Evolutionary conservation across 1,140 invertebrate species (phyloP).

Genomic region (Nymphalis io): DNA sequence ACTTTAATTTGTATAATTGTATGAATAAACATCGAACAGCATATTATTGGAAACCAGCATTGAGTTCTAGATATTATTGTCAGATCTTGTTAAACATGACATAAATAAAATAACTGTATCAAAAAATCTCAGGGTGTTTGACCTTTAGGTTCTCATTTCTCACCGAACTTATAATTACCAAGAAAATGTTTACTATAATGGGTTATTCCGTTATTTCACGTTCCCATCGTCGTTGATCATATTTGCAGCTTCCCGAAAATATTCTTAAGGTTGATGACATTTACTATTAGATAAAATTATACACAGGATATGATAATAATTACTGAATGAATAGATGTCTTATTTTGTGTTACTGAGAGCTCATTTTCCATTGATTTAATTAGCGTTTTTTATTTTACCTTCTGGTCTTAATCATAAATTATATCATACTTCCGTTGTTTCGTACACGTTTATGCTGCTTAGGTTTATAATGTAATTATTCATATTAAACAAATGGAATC

Average conservation of each 20-base stretch:
- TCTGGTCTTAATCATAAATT: not conserved
- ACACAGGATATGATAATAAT: not conserved
- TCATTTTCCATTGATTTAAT: not conserved
- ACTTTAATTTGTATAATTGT: too few relatives aligned
- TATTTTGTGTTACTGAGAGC: not conserved
- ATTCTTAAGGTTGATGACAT: constrained; percentile 28
- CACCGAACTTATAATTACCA: constrained; percentile 25
- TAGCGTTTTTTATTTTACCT: not conserved
- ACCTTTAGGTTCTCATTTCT: constrained; percentile 25
- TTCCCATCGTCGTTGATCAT: not conserved
- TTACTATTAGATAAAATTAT: constrained; percentile 25
- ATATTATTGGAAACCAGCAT: not conserved
- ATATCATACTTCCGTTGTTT: constrained; percentile 1
- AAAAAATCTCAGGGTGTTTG: constrained; percentile 18
- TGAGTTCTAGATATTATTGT: constrained; percentile 14
- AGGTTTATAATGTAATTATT: not conserved
- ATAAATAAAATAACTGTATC: constrained; percentile 26
- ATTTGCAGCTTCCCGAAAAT: constrained; percentile 27
- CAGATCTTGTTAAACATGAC: constrained; percentile 10
- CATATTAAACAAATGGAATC: too few relatives aligned
- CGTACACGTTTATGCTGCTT: not conserved
- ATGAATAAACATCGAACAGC: too few relatives aligned
- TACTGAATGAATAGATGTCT: not conserved
- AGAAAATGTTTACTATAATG: constrained; percentile 20
- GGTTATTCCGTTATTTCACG: constrained; percentile 12